Evolutionary conservation across 2,797 vertebrate genomes (phyloP).

Genomic region (Numenius phaeopus): DNA sequence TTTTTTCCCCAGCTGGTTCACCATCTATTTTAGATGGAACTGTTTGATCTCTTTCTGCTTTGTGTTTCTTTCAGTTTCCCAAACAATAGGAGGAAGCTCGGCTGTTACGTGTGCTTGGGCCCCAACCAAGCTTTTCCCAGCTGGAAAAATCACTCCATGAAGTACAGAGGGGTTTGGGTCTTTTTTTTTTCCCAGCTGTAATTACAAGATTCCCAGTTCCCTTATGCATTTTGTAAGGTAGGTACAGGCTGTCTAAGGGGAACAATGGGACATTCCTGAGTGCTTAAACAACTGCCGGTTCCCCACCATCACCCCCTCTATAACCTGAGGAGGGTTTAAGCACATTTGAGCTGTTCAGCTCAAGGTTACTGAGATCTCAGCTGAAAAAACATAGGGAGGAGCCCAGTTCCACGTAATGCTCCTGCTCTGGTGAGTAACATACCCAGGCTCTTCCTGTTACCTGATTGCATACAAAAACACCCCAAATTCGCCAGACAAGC

Average conservation of each 20-base stretch:
- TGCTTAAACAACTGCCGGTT: conserved; percentile 42
- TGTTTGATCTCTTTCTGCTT: conserved; percentile 60
- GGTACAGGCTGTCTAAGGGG: not conserved
- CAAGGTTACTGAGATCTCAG: conserved; percentile 21
- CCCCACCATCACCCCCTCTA: not conserved
- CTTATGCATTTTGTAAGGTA: conserved; percentile 4
- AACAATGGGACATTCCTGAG: conserved; percentile 44
- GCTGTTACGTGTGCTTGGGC: not conserved
- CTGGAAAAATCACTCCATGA: conserved; percentile 53
- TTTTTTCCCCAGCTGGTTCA: conserved; percentile 26
- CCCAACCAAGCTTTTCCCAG: conserved; percentile 43
- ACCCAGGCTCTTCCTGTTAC: conserved; percentile 42
- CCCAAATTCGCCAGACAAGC: not conserved
- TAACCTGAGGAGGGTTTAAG: conserved; percentile 12
- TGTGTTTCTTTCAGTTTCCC: conserved; percentile 59
- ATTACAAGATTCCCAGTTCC: not conserved
- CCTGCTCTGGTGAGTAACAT: conserved; percentile 14
- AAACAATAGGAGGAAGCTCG: conserved; percentile 67
- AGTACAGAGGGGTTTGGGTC: not conserved
- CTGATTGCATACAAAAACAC: not conserved
- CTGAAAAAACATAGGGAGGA: conserved; percentile 45
- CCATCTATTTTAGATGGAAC: conserved; percentile 48
- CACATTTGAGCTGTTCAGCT: not conserved
- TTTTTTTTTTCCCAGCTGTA: not conserved
- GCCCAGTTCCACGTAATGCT: not conserved